Base-by-base conservation (phyloP, 2,888 invertebrate species). In the Epirrhoe alternata region DNA sequence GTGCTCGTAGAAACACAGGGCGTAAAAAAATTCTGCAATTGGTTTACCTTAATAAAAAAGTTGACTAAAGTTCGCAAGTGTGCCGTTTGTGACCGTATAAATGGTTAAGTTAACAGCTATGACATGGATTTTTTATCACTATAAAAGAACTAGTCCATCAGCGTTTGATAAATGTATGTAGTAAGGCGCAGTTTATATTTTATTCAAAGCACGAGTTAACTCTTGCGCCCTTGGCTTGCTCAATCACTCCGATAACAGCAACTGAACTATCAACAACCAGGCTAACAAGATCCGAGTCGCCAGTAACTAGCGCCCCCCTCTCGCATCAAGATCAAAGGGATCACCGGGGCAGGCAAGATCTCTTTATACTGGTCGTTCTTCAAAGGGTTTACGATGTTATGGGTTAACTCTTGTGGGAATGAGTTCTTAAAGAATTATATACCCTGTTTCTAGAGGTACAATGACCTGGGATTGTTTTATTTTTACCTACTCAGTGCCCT, bases 201-300 rank as follows among this genome's bases (percentile, higher is more conserved):
- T 76, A 85, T 84, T 85, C 86, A 61, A 75, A 74, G 82, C 86
- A 85, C 82, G 83, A 79, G 57, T 50, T 57, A 6, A 78, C 81
- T 74, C 64, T 50, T 53, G 66, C 66, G 77, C 76, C 83, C 82
- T 83, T 83, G 81, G 75, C 77, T 77, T 73, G 72, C 74, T 81
- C 76, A 78, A 81, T 80, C 81, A 76, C 75, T 69, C 62, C 78
- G 82, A 83, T 84, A 83, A 80, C 79, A 78, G 69, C 78, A 73
- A 77, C 74, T 76, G 71, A 74, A 74, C 74, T 75, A 74, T 72
- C 69, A 72, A 69, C 68, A 59, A 61, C 79, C 77, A 77, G 62
- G 30, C 12, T 61, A 73, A 38, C 14, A 55, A 54, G 73, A 74
- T 16, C 64, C 55, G 17, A 52, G 57, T 60, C 61, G 51, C 47